Percentiles rank a stretch among this genome's conserved stretches.
Evolutionary conservation across 2,797 vertebrate species (phyloP).

Genomic region (Benthosema pterotum): DNA sequence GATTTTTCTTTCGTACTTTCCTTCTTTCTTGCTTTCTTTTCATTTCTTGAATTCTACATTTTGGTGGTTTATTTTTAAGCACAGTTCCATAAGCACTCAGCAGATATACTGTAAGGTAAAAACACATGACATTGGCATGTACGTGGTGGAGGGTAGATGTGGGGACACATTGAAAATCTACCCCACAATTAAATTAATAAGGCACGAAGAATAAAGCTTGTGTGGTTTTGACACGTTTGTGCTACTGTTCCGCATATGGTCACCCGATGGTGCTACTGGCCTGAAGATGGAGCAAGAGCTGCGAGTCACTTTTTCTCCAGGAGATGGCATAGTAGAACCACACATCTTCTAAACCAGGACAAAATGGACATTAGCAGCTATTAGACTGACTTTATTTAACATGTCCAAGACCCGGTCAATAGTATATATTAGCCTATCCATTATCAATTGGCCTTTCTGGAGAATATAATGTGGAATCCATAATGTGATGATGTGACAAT

Average conservation of each 20-base stretch:
- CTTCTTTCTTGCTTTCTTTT: too few relatives aligned
- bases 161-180: background rate
- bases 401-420: conserved; percentile 11
- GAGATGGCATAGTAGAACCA: conserved; percentile 55
- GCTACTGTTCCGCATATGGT: conserved; percentile 12
- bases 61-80: too few relatives aligned
- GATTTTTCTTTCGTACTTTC: too few relatives aligned
- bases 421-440: background rate
- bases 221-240: background rate
- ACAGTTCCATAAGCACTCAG: too few relatives aligned
- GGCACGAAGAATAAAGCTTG: background rate
- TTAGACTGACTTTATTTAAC: conserved; percentile 20
- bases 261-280: conserved; percentile 60
- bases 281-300: background rate
- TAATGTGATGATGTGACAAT: too few relatives aligned
- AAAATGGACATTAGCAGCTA: background rate
- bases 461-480: background rate
- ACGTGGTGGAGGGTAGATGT: background rate
- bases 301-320: conserved; percentile 21
- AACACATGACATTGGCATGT: background rate
- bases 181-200: background rate
- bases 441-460: background rate
- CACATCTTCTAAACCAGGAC: background rate
- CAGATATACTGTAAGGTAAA: too few relatives aligned
- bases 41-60: too few relatives aligned